These are phyloP conservation scores for Gulo gulo DNA, from an alignment of 2,113 vertebrate species.

Conservation along the genomic window DNA sequence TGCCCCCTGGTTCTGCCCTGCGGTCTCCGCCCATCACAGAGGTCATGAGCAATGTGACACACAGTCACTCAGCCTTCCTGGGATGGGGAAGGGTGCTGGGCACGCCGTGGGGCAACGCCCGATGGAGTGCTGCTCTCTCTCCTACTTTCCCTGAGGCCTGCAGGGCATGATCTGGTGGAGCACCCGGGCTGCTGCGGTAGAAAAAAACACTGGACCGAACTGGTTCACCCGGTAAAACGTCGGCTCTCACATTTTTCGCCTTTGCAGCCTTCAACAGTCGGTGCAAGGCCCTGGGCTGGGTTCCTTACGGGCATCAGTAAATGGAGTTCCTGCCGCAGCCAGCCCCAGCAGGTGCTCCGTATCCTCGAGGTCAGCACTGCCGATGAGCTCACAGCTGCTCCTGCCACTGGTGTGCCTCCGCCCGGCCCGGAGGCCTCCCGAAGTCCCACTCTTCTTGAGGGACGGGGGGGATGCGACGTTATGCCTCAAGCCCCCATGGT, in stretches of 20 bases:
- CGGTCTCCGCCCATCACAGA: not conserved
- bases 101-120: not conserved
- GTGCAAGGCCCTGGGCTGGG: rapidly evolving
- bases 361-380: too few relatives aligned
- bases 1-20: not conserved
- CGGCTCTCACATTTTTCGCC: not conserved
- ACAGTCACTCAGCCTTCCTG: not conserved
- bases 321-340: rapidly evolving
- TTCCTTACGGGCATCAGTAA: not conserved
- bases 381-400: not conserved
- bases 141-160: not conserved
- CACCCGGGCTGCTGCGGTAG: not conserved
- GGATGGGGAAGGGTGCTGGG: not conserved
- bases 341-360: rapidly evolving
- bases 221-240: not conserved
- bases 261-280: not conserved
- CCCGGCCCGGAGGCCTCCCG: rapidly evolving
- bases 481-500: too few relatives aligned
- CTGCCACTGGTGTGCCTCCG: not conserved
- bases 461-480: not conserved
- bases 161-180: not conserved
- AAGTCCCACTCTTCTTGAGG: not conserved
- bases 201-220: not conserved
- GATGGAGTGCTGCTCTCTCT: not conserved
- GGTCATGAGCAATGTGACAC: not conserved